Percentiles rank a stretch among this genome's conserved stretches.
Evolutionary conservation across 2,888 invertebrate species (phyloP).

Genomic region (Bibio marci): DNA sequence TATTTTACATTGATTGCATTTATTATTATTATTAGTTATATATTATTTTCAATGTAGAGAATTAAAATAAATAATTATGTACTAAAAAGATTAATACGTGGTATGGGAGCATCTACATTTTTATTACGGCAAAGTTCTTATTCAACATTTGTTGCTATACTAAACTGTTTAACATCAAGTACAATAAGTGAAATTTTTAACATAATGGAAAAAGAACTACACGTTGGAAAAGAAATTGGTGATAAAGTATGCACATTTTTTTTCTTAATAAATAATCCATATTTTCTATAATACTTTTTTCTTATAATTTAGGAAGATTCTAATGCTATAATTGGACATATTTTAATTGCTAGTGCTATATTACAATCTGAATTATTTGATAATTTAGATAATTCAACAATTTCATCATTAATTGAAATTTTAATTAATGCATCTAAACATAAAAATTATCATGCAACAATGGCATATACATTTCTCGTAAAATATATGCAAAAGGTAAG

Average conservation of each 20-base stretch:
- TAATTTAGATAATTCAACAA: constrained; percentile 32
- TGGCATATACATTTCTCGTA: constrained; percentile 40
- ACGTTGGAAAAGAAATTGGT: constrained; percentile 32
- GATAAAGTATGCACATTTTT: constrained; percentile 43
- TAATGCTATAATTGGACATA: constrained; percentile 52
- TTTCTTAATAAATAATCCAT: not conserved
- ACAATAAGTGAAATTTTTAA: constrained; percentile 35
- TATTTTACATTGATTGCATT: too few relatives aligned
- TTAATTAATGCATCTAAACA: constrained; percentile 18
- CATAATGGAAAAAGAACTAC: constrained; percentile 45
- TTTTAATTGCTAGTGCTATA: constrained; percentile 51
- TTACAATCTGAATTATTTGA: constrained; percentile 44
- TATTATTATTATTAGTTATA: too few relatives aligned
- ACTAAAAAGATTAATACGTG: constrained; percentile 49
- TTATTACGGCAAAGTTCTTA: constrained; percentile 50
- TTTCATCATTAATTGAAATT: constrained; percentile 29
- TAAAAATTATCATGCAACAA: constrained; percentile 17
- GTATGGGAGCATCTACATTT: constrained; percentile 49
- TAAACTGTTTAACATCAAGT: constrained; percentile 17
- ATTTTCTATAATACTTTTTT: constrained; percentile 2
- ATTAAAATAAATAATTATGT: constrained; percentile 44
- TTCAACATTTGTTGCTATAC: constrained; percentile 43
- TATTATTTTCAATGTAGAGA: too few relatives aligned
- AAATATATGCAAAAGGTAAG: constrained; percentile 39
- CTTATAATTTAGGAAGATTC: constrained; percentile 45